phyloP scores from a whole-genome alignment of 2,888 invertebrate species.

The Cheilosia vulpina region DNA sequence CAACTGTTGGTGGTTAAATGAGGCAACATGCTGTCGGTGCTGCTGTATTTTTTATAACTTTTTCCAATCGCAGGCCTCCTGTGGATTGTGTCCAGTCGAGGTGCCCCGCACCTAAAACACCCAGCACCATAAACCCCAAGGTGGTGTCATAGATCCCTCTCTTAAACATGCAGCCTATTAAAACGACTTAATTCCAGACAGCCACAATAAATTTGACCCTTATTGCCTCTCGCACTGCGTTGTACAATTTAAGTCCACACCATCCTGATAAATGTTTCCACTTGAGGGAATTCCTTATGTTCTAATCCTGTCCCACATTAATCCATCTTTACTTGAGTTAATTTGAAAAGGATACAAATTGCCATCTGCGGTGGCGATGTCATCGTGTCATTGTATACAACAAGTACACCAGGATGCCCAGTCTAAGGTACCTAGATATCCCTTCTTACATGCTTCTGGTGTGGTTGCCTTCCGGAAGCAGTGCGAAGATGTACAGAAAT shows the following conservation, averaged over 20 bases:
- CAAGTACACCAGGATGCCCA: conserved; percentile 10
- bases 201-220: conserved; percentile 16
- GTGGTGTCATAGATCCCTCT: neutral
- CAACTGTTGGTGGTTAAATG: conserved; percentile 25
- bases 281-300: conserved; percentile 36
- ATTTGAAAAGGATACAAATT: conserved; percentile 73
- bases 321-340: conserved; percentile 67
- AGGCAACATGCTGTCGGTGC: conserved; percentile 7
- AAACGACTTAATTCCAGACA: conserved; percentile 21
- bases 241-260: neutral
- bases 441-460: neutral
- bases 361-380: conserved; percentile 45
- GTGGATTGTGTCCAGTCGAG: conserved; percentile 30
- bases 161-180: neutral
- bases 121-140: neutral
- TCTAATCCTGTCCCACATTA: conserved; percentile 56
- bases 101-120: neutral
- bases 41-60: neutral
- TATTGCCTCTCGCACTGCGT: neutral
- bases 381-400: conserved; percentile 1
- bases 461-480: conserved; percentile 59
- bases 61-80: neutral
- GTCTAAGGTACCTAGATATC: conserved; percentile 16
- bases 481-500: conserved; percentile 32
- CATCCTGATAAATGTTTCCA: conserved; percentile 44